phyloP scores from a whole-genome alignment of 2,797 vertebrate species.

The Eurystomus glaucurus region DNA sequence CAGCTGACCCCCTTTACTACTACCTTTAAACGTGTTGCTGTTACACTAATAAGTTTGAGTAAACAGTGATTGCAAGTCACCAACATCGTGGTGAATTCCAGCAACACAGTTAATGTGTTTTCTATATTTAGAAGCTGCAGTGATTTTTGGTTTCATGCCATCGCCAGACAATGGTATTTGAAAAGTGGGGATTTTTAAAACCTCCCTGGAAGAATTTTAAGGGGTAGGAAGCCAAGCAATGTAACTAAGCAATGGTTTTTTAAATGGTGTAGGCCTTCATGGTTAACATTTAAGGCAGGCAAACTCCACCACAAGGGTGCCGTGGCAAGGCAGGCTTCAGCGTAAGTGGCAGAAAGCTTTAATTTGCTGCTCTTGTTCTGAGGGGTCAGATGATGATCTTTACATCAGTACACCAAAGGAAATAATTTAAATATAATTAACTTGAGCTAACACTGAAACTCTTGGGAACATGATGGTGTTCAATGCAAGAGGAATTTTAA shows the following conservation, averaged over 20 bases:
- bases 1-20: neutral
- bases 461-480: neutral
- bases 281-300: neutral
- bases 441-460: constrained; percentile 17
- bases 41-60: fast-evolving
- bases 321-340: neutral
- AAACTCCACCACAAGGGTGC: neutral
- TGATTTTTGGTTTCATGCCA: neutral
- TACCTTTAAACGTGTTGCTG: neutral
- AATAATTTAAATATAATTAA: constrained; percentile 48
- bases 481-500: neutral
- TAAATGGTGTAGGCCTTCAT: too few relatives aligned
- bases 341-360: neutral
- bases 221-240: neutral
- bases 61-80: neutral
- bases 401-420: neutral
- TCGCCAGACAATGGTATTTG: neutral
- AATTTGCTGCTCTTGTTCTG: neutral
- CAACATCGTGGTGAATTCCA: fast-evolving
- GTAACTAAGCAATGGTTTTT: neutral
- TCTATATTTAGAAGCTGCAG: neutral
- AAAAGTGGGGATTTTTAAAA: neutral
- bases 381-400: neutral
- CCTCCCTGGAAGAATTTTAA: neutral
- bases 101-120: neutral